A percentile compares a stretch with the other conserved stretches of the same genome.
phyloP scores from a whole-genome alignment of 1,140 invertebrate species.

The Drosophila rufa region DNA sequence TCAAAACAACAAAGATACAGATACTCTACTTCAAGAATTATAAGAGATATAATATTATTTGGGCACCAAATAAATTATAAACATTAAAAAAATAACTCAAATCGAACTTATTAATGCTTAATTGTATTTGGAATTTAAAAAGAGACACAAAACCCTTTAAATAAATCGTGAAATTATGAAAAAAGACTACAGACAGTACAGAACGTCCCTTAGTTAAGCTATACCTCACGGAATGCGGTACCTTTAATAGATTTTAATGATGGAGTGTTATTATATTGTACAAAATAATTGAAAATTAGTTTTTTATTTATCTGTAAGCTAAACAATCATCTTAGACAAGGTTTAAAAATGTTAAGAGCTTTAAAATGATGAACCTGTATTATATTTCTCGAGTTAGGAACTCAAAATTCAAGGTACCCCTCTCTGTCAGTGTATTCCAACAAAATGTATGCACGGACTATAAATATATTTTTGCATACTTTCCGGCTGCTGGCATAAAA shows the following conservation, averaged over 20 bases:
- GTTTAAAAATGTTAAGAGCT: too few species aligned
- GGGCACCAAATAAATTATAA: too few species aligned
- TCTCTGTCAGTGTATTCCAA: constrained; percentile 1
- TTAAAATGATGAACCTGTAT: too few species aligned
- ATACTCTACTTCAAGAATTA: not conserved
- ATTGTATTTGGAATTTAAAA: not conserved
- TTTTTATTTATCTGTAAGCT: too few species aligned
- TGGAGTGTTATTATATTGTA: too few species aligned
- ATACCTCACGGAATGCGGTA: not conserved
- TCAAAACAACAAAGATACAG: not conserved
- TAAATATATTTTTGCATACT: constrained; percentile 74
- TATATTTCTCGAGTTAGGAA: too few species aligned
- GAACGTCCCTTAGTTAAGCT: not conserved
- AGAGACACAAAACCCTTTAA: not conserved
- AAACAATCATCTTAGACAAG: too few species aligned
- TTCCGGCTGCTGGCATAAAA: constrained; percentile 74
- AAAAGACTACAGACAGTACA: too few species aligned
- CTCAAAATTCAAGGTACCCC: not conserved
- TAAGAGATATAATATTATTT: not conserved
- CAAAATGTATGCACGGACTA: constrained; percentile 19
- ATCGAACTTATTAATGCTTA: not conserved
- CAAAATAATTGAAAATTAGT: too few species aligned
- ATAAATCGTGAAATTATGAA: not conserved
- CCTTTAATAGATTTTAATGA: not conserved
- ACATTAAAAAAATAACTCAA: not conserved